A percentile compares a stretch with the other conserved stretches of the same genome.
Conservation (phyloP, 2,113 vertebrate species). For the Rhinopomastus cyanomelas region DNA sequence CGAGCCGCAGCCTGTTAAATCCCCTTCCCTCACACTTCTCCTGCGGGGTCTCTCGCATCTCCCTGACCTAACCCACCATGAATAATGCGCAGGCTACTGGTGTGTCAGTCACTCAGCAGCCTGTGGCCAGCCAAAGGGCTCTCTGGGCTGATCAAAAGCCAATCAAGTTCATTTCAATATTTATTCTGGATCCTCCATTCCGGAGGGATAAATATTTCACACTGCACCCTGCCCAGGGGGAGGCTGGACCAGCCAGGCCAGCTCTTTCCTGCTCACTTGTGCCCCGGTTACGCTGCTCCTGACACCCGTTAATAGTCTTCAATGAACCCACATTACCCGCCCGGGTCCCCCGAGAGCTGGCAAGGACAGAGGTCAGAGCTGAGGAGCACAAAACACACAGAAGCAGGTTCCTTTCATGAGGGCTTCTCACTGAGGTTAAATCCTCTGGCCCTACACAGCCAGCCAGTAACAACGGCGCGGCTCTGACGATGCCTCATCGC, state of each 20-base stretch:
- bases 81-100: constrained; percentile 21
- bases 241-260: background rate
- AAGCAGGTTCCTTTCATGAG: background rate
- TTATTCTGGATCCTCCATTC: constrained; percentile 56
- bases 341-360: background rate
- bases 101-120: background rate
- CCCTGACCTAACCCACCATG: background rate
- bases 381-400: background rate
- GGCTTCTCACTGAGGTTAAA: background rate
- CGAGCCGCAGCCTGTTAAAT: background rate
- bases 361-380: background rate
- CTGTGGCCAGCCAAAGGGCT: constrained; percentile 18
- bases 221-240: background rate
- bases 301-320: background rate
- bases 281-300: background rate
- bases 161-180: constrained; percentile 63
- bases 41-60: constrained; percentile 14
- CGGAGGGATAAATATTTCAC: constrained; percentile 61
- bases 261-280: background rate
- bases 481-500: background rate
- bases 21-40: background rate
- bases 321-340: background rate
- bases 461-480: accelerated
- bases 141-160: constrained; percentile 51
- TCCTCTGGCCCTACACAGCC: background rate